Evolutionary conservation across 2,888 invertebrate species (phyloP), one percentile per base, ranked within the genome.

Genomic region (Cyclophora albipunctata): DNA sequence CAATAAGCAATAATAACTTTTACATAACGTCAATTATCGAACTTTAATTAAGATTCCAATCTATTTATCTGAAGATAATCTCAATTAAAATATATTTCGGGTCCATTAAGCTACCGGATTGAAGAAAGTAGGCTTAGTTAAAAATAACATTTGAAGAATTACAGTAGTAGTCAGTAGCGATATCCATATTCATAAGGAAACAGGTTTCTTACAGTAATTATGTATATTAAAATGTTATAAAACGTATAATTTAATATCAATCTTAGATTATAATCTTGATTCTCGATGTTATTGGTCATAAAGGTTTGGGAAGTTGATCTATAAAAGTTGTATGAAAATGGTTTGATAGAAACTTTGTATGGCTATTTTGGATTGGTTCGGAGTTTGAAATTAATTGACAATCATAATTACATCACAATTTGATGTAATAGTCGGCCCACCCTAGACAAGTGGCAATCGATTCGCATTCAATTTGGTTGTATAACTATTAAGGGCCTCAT

Each of bases 181-280:
- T 49, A 61, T 72, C 58, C 70, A 69, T 71, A 71, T 73, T 73
- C 71, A 71, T 71, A 60, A 69, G 60, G 60, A 58, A 60, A 61
- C 59, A 58, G 55, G 44, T 40, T 47, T 42, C 46, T 58, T 59
- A 45, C 54, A 47, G 50, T 55, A 53, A 57, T 54, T 57, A 51
- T 53, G 43, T 43, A 48, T 52, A 56, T 53, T 53, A 53, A 59
- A 5, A 37, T 37, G 43, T 54, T 53, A 48, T 59, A 54, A 55
- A 51, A 49, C 45, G 43, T 51, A 49, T 47, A 52, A 50, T 52
- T 52, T 55, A 46, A 55, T 51, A 43, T 50, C 43, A 41, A 42
- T 34, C 45, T 5, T 45, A 54, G 54, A 52, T 55, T 48, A 45
- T 43, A 49, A 43, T 43, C 49, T 45, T 6, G 20, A 20, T 20